Evolutionary conservation across 2,113 vertebrate genomes (phyloP), one percentile per base, ranked within the genome.

Genomic region (Muntiacus muntjak): DNA sequence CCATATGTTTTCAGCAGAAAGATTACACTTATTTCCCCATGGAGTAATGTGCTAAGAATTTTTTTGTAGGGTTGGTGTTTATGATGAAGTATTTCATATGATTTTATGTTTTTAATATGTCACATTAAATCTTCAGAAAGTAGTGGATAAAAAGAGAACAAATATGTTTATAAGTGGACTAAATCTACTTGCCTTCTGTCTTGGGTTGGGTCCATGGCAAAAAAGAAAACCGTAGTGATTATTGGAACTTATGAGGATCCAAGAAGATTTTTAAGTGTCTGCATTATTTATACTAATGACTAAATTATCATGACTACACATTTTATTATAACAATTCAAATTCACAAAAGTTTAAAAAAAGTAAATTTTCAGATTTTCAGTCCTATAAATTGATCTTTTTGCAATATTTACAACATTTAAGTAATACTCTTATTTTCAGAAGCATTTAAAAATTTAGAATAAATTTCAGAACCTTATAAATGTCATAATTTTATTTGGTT

Each of bases 1-100:
- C 78, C 84, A 12, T 86, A 84, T 16, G 19, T 94, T 98, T 98
- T 98, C 85, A 74, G 21, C 30, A 94, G 84, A 98, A 98, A 96
- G 2, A 76, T 97, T 97, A 33, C 58, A 90, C 50, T 93, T 83
- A 96, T 60, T 96, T 95, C 84, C 43, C 30, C 47, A 93, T 7
- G 87, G 47, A 97, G 5, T 67, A 91, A 74, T 5, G 17, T 92
- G 12, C 45, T 92, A 97, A 97, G 57, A 5, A 45, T 33, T 40
- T 95, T 95, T 96, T 89, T 74, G 23, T 86, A 19, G 11, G 9
- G 14, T 45, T 94, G 15, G 11, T 89, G 25, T 97, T 97, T 95
- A 89, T 33, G 57, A 96, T 74, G 52, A 98, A 79, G 7, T 91
- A 76, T 96, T 98, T 97, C 19, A 19, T 19, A 17, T 43, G 2